phyloP scores from a whole-genome alignment of 2,113 vertebrate genomes.

The Sebastes schlegelii region DNA sequence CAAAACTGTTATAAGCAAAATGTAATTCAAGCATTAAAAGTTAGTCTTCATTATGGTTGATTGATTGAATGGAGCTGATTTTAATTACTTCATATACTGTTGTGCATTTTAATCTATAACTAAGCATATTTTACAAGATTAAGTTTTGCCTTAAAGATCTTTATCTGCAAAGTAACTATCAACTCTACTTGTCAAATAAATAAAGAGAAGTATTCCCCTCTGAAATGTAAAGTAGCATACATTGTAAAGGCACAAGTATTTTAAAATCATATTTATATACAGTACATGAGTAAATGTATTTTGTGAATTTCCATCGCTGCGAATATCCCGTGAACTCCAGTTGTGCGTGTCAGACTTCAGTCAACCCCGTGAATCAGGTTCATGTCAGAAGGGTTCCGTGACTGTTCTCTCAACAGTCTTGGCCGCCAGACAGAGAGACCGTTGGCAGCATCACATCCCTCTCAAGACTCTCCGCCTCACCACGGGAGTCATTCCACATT shows the following conservation, averaged over 20 bases:
- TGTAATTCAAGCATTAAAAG: not conserved
- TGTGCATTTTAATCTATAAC: not conserved
- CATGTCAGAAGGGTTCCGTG: slow-evolving; percentile 78
- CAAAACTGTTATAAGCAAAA: no score
- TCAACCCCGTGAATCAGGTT: slow-evolving; percentile 80
- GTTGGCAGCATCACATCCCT: slow-evolving; percentile 75
- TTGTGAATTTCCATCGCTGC: not conserved
- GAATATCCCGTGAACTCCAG: slow-evolving; percentile 35
- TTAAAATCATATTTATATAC: not conserved
- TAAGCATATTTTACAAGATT: not conserved
- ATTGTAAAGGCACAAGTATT: not conserved
- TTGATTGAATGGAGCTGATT: not conserved
- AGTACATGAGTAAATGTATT: not conserved
- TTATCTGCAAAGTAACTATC: not conserved
- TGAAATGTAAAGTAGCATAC: not conserved
- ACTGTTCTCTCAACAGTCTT: slow-evolving; percentile 76
- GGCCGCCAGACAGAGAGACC: slow-evolving; percentile 76
- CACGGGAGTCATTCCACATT: slow-evolving; percentile 74
- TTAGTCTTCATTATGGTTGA: not conserved
- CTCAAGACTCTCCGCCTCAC: slow-evolving; percentile 77
- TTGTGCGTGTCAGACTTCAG: slow-evolving; percentile 81
- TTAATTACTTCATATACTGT: not conserved
- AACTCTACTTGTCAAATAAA: not conserved
- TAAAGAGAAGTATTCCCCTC: not conserved
- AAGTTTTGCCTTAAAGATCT: not conserved